phyloP scores from a whole-genome alignment of 2,888 invertebrate genomes.

The Acanthosepion pharaonis region DNA sequence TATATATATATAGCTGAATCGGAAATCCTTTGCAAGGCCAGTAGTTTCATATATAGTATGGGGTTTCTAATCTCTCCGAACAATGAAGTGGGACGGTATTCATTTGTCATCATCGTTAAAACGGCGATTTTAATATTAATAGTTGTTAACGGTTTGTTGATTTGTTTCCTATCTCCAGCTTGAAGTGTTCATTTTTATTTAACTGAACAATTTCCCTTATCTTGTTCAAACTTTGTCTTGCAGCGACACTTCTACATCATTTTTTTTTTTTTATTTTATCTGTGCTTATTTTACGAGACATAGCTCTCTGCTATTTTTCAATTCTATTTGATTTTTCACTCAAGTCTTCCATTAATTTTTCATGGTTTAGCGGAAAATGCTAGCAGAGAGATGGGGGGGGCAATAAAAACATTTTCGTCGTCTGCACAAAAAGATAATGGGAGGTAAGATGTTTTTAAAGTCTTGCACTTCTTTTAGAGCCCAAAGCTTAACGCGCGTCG shows the following conservation, averaged over 20 bases:
- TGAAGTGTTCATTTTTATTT: neutral
- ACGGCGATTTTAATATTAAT: neutral
- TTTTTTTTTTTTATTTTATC: neutral
- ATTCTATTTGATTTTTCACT: slow-evolving; percentile 33
- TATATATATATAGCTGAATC: no score
- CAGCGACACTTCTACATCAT: neutral
- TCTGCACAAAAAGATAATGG: neutral
- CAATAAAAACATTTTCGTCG: neutral
- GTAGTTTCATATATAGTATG: no score
- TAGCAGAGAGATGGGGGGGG: fast-evolving
- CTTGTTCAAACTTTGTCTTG: neutral
- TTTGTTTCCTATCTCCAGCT: neutral
- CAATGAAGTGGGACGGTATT: no score
- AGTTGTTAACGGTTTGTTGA: neutral
- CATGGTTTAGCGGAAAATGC: neutral
- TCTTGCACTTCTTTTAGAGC: neutral
- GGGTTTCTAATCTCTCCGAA: no score
- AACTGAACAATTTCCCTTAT: neutral
- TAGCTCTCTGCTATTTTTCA: neutral
- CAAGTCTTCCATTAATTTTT: slow-evolving; percentile 4
- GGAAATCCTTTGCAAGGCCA: no score
- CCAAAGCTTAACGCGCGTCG: neutral
- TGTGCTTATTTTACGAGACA: neutral
- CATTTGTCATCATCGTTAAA: neutral
- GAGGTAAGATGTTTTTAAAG: neutral